Evolutionary conservation across 2,113 vertebrate species (phyloP).

Genomic region (Natator depressus): DNA sequence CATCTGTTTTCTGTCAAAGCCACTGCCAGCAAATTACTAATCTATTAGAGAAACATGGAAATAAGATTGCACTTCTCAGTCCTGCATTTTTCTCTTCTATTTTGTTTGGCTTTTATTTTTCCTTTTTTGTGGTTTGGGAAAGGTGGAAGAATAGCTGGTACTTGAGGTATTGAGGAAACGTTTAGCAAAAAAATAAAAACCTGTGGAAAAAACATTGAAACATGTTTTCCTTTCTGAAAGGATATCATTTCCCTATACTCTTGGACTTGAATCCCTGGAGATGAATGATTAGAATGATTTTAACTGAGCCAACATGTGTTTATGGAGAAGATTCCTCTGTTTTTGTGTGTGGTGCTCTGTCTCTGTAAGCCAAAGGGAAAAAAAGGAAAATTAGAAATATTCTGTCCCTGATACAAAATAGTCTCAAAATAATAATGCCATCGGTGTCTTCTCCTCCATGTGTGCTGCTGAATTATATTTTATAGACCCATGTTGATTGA

Average conservation of each 20-base stretch:
- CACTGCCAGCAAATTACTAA: slow-evolving; percentile 88
- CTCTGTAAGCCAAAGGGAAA: slow-evolving; percentile 15
- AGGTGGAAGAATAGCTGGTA: slow-evolving; percentile 52
- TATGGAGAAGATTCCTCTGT: slow-evolving; percentile 34
- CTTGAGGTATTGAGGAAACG: slow-evolving; percentile 49
- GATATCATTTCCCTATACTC: background rate
- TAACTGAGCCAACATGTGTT: slow-evolving; percentile 42
- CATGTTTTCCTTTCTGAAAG: slow-evolving; percentile 48
- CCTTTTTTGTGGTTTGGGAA: slow-evolving; percentile 27
- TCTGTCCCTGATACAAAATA: slow-evolving; percentile 28
- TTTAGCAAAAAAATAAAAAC: background rate
- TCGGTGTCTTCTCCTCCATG: background rate
- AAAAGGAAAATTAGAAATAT: slow-evolving; percentile 17
- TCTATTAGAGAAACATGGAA: slow-evolving; percentile 89
- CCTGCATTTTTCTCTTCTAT: slow-evolving; percentile 74
- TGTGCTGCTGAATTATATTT: slow-evolving; percentile 16
- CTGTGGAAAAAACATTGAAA: slow-evolving; percentile 18
- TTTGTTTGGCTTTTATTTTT: slow-evolving; percentile 73
- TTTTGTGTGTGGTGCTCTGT: slow-evolving; percentile 1
- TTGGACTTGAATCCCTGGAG: slow-evolving; percentile 39
- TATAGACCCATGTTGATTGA: background rate
- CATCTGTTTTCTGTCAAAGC: slow-evolving; percentile 91
- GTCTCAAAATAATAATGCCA: slow-evolving; percentile 36
- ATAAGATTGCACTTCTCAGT: slow-evolving; percentile 76
- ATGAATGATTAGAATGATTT: slow-evolving; percentile 58